Conservation (phyloP, 2,888 invertebrate species). For the Unio delphinus region DNA sequence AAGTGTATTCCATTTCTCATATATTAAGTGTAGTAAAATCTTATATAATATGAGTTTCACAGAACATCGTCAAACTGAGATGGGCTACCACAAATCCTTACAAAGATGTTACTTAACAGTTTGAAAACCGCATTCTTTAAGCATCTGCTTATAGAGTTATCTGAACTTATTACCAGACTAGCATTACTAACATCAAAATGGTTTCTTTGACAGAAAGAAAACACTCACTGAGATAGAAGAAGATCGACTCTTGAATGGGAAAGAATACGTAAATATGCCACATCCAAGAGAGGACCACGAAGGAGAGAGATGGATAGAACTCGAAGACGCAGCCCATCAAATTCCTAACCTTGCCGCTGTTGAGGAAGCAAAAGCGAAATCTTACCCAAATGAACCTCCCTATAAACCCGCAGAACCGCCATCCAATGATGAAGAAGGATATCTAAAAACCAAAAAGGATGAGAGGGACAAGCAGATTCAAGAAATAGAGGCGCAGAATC, state of each 20-base stretch:
- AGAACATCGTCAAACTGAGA: no score
- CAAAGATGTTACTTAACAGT: no score
- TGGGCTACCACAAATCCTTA: no score
- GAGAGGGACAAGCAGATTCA: conserved; percentile 50
- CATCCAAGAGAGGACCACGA: conserved; percentile 33
- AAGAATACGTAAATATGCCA: conserved; percentile 60
- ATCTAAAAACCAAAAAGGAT: conserved; percentile 44
- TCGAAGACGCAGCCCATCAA: conserved; percentile 41
- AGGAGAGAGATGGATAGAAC: conserved; percentile 43
- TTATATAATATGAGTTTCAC: no score
- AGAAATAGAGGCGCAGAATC: conserved; percentile 66
- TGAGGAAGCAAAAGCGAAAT: conserved; percentile 15
- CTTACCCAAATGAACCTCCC: conserved; percentile 34
- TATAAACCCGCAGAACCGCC: conserved; percentile 43
- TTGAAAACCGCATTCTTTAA: no score
- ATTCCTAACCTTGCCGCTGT: conserved; percentile 36
- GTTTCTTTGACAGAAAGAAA: conserved; percentile 38
- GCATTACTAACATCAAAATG: no score
- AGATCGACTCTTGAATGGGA: conserved; percentile 60
- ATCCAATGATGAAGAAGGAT: conserved; percentile 32
- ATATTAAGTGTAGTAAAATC: no score
- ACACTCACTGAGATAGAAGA: conserved; percentile 60
- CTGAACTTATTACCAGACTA: no score
- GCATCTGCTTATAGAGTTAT: no score
- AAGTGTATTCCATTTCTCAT: no score